Evolutionary conservation across 2,113 vertebrate species (phyloP).

Genomic region (Plestiodon gilberti): DNA sequence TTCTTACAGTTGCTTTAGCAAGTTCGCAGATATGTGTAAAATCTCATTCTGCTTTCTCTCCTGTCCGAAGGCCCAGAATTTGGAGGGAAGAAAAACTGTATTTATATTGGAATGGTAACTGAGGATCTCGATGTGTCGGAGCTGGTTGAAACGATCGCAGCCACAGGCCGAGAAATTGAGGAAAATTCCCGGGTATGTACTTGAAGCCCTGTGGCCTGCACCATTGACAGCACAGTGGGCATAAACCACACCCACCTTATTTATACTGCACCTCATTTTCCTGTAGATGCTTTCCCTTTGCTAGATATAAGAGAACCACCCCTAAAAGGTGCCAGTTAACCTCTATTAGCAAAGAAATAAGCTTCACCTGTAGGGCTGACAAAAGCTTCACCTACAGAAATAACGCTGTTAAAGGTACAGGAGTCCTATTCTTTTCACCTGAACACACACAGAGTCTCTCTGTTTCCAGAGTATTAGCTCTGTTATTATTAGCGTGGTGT

Average conservation of each 20-base stretch:
- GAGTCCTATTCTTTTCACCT: too few relatives aligned
- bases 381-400: too few relatives aligned
- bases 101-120: constrained; percentile 90
- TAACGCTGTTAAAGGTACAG: too few relatives aligned
- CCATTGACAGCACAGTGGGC: neutral
- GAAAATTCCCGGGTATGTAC: constrained; percentile 91
- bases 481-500: too few relatives aligned
- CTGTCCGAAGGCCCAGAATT: constrained; percentile 84
- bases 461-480: neutral
- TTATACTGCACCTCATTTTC: too few relatives aligned
- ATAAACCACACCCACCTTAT: too few relatives aligned
- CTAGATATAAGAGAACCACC: too few relatives aligned
- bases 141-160: constrained; percentile 87
- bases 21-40: neutral
- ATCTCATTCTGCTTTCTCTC: neutral
- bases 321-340: too few relatives aligned
- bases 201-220: neutral
- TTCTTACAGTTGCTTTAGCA: neutral
- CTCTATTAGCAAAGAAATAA: too few relatives aligned
- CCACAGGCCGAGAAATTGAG: constrained; percentile 90
- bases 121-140: constrained; percentile 89
- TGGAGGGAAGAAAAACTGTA: constrained; percentile 82
- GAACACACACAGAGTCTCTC: too few relatives aligned
- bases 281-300: neutral
- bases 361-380: too few relatives aligned